Evolutionary conservation across 2,113 vertebrate species (phyloP).

Genomic region (Argyrosomus japonicus): DNA sequence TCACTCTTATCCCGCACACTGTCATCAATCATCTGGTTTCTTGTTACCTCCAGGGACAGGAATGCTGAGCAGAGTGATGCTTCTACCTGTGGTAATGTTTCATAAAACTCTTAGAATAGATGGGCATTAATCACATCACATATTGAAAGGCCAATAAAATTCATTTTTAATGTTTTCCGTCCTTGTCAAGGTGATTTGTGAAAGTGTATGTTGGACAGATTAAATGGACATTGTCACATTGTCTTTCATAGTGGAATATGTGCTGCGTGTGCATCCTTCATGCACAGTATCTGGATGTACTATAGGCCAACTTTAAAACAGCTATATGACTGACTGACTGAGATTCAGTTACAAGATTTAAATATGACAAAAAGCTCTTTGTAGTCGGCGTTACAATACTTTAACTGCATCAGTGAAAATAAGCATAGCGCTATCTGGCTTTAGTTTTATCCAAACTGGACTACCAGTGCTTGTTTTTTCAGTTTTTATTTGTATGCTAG

Average conservation of each 20-base stretch:
- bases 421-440: too few species aligned
- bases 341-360: too few species aligned
- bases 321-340: not conserved
- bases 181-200: too few species aligned
- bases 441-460: too few species aligned
- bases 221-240: not conserved
- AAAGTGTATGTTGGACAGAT: not conserved
- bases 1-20: slow-evolving; percentile 1
- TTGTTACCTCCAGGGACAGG: not conserved
- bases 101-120: not conserved
- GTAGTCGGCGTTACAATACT: too few species aligned
- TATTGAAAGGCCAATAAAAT: not conserved
- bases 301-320: not conserved
- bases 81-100: not conserved
- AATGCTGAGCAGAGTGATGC: not conserved
- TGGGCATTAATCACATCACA: not conserved
- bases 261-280: not conserved
- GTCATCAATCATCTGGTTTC: slow-evolving; percentile 4
- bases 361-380: too few species aligned
- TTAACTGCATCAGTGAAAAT: too few species aligned
- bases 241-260: not conserved
- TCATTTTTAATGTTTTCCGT: not conserved
- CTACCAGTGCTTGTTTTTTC: too few species aligned
- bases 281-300: not conserved
- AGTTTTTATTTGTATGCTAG: too few species aligned